These are phyloP conservation scores for Macropodus opercularis DNA, from an alignment of 2,797 vertebrate species.

Conservation along the genomic window DNA sequence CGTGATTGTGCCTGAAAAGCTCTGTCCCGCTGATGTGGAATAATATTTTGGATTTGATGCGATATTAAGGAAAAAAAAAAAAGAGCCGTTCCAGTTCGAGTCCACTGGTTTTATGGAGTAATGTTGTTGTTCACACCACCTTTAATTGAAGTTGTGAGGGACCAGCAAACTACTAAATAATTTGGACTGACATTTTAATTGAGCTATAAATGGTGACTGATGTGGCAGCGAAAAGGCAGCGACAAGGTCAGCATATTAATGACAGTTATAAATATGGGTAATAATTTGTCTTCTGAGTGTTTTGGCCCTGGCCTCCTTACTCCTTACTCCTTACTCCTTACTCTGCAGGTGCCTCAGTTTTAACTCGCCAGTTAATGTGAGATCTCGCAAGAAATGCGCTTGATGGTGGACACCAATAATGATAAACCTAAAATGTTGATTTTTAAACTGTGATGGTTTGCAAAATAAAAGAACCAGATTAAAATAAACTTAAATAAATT, in stretches of 20 bases:
- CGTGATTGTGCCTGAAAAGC: not conserved
- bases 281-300: conserved; percentile 49
- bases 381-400: conserved; percentile 17
- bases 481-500: too few species aligned
- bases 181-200: conserved; percentile 58
- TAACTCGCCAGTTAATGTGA: conserved; percentile 9
- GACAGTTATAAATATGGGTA: conserved; percentile 53
- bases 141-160: conserved; percentile 15
- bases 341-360: conserved; percentile 29
- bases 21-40: too few species aligned
- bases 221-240: conserved; percentile 39
- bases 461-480: too few species aligned
- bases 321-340: too few species aligned
- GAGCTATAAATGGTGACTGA: conserved; percentile 62
- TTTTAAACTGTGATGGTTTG: conserved; percentile 6
- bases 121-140: conserved; percentile 2
- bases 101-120: not conserved
- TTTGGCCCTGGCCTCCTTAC: conserved; percentile 56
- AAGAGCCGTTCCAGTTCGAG: not conserved
- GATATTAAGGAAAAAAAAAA: not conserved
- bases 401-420: conserved; percentile 21
- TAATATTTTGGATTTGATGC: not conserved
- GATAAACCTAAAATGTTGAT: conserved; percentile 14
- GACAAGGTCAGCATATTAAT: conserved; percentile 64
- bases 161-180: conserved; percentile 45